Base-by-base conservation (phyloP, 1,140 invertebrate species). In the Propsilocerus akamusi region DNA sequence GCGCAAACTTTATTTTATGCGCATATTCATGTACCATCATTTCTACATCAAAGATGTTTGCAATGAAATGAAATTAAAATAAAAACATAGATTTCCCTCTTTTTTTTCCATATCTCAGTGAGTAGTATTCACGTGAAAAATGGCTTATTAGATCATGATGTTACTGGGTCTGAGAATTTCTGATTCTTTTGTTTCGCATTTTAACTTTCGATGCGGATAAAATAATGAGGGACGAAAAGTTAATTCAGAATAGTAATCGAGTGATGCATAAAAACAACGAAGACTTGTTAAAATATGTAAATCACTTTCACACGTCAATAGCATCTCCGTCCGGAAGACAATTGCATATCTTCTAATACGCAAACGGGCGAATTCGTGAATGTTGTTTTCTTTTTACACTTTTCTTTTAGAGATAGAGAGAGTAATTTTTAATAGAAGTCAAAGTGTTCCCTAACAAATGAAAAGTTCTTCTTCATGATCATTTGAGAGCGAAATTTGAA, bases 91-190 rank as follows among this genome's bases (percentile, higher is more conserved):
- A 2, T 6, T 6, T 30, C n/a, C n/a, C n/a, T n/a, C n/a, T n/a
- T n/a, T n/a, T n/a, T n/a, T n/a, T n/a, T n/a, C n/a, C n/a, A n/a
- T n/a, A n/a, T 3, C 10, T 11, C 10, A 30, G 28, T 30, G n/a
- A 30, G n/a, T n/a, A 30, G 28, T n/a, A 30, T 30, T 41, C 34
- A 20, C 10, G 17, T 41, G 14, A 20, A 17, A 41, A 41, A 17
- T 41, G 34, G 34, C 14, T 20, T 41, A 41, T 41, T 41, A 41
- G 34, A 41, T 41, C 22, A 30, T n/a, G 28, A 30, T 30, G 28
- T 30, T 30, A 41, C 34, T 41, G 22, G 34, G 34, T 41, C 34
- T 41, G 34, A 41, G 34, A 41, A 41, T 41, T n/a, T 20, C 8
- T 41, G 10, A 14, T 20, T 17, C 22, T 17, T 17, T 41, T 41